phyloP scores from a whole-genome alignment of 2,888 invertebrate species.

The Copidosoma aretas region DNA sequence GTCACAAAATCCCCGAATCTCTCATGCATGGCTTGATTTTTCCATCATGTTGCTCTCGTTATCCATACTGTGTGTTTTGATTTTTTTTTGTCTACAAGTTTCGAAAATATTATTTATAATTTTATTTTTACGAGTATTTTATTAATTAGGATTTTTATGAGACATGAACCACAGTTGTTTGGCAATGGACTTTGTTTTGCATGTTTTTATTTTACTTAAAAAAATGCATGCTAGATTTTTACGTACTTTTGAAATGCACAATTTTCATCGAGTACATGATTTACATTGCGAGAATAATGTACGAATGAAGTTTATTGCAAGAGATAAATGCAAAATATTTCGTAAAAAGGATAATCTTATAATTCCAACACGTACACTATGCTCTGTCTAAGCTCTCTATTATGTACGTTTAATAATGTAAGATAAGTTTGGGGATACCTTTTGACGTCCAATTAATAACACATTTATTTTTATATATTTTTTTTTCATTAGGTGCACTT shows the following conservation, averaged over 20 bases:
- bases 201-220: slow-evolving; percentile 12
- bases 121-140: slow-evolving; percentile 5
- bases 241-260: background rate
- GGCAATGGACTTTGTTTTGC: slow-evolving; percentile 15
- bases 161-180: slow-evolving; percentile 9
- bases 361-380: too few species aligned
- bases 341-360: too few species aligned
- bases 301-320: background rate
- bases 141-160: slow-evolving; percentile 8
- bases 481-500: too few species aligned
- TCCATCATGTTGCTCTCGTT: slow-evolving; percentile 9
- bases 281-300: background rate
- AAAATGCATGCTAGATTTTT: slow-evolving; percentile 21
- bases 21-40: slow-evolving; percentile 30
- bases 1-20: slow-evolving; percentile 2
- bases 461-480: too few species aligned
- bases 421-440: too few species aligned
- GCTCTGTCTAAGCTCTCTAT: too few species aligned
- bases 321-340: too few species aligned
- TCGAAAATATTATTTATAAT: background rate
- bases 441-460: too few species aligned
- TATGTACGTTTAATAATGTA: too few species aligned
- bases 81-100: background rate
- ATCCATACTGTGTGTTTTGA: too few species aligned
- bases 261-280: background rate